These are phyloP conservation scores for Perdita meconis DNA, from an alignment of 2,888 invertebrate genomes.

Conservation along the genomic window DNA sequence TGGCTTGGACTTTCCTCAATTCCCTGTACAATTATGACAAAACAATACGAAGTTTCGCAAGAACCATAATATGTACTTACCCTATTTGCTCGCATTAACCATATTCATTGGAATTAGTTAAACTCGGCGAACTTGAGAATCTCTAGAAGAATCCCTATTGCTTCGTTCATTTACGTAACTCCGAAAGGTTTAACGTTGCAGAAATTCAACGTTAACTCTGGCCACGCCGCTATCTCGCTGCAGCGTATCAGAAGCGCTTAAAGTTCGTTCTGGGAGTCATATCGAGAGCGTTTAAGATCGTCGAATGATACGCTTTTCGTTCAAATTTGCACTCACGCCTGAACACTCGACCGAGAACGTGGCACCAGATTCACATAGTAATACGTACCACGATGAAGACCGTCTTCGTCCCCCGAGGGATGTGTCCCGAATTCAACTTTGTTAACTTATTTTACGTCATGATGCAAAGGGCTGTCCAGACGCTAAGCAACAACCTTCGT, in stretches of 20 bases:
- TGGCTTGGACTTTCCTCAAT: too few species aligned
- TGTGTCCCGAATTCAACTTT: conserved; percentile 30
- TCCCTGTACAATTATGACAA: too few species aligned
- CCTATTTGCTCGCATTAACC: too few species aligned
- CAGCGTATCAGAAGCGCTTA: background rate
- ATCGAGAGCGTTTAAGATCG: background rate
- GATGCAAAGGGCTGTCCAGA: background rate
- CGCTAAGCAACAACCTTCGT: conserved; percentile 20
- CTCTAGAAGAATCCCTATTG: too few species aligned
- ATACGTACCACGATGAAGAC: background rate
- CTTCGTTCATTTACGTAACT: too few species aligned
- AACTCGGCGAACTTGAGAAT: too few species aligned
- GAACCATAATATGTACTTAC: background rate
- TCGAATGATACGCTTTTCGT: background rate
- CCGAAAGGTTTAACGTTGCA: too few species aligned
- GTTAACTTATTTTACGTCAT: conserved; percentile 37
- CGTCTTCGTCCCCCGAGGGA: conserved; percentile 20
- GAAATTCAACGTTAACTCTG: too few species aligned
- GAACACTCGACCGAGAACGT: conserved; percentile 39
- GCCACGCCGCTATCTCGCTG: too few species aligned
- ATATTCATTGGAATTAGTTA: too few species aligned
- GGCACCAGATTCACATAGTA: conserved; percentile 36
- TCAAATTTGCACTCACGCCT: conserved; percentile 32
- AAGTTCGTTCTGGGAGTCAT: background rate
- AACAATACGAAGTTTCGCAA: too few species aligned